A percentile compares a stretch with the other conserved stretches of the same genome.
Evolutionary conservation across 2,113 vertebrate genomes (phyloP).

Genomic region (Hemiscyllium ocellatum): DNA sequence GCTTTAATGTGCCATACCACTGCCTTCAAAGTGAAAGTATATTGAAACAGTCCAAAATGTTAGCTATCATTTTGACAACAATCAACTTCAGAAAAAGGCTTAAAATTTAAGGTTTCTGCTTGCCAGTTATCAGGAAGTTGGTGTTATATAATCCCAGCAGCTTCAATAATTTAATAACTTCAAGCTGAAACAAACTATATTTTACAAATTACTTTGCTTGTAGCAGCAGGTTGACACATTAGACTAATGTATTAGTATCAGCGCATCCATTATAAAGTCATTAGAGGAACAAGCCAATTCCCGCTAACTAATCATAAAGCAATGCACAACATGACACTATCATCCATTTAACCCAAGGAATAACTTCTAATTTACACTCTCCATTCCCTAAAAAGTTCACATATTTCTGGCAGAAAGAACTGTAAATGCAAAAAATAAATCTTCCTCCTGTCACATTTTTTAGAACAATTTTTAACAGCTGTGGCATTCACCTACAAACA

Average conservation of each 20-base stretch:
- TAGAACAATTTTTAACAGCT: constrained; percentile 47
- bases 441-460: constrained; percentile 46
- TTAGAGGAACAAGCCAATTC: constrained; percentile 39
- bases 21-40: neutral
- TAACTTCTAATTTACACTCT: constrained; percentile 39
- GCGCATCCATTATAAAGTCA: constrained; percentile 42
- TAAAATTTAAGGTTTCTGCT: neutral
- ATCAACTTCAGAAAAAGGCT: neutral
- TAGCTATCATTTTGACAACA: neutral
- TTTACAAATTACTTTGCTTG: constrained; percentile 33
- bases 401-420: constrained; percentile 42
- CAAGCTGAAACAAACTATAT: constrained; percentile 23
- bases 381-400: constrained; percentile 37
- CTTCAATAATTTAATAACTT: constrained; percentile 23
- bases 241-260: constrained; percentile 38
- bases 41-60: neutral
- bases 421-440: constrained; percentile 47
- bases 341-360: constrained; percentile 40
- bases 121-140: neutral
- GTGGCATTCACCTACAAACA: constrained; percentile 46
- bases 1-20: no score
- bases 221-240: constrained; percentile 36
- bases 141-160: neutral
- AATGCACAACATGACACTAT: constrained; percentile 42
- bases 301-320: constrained; percentile 42